A percentile compares a stretch with the other conserved stretches of the same genome.
Evolutionary conservation across 2,888 invertebrate genomes (phyloP).

Genomic region (Endotricha flammealis): DNA sequence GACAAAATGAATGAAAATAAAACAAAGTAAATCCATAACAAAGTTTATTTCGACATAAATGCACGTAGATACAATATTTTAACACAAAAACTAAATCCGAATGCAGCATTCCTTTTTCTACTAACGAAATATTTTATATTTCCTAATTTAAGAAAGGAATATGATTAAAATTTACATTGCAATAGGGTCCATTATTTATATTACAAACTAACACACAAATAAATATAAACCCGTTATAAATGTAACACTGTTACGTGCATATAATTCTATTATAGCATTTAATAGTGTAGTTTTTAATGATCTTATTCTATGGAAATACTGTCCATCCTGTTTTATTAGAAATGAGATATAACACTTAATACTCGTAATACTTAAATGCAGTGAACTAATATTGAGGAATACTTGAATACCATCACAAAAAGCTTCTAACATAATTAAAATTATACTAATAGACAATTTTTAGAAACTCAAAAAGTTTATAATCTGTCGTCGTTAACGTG

Average conservation of each 20-base stretch:
- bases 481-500: too few relatives aligned
- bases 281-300: too few relatives aligned
- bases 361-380: too few relatives aligned
- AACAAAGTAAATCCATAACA: constrained; percentile 22
- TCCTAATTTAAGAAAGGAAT: constrained; percentile 2
- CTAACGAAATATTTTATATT: neutral
- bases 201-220: constrained; percentile 1
- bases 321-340: too few relatives aligned
- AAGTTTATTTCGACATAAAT: constrained; percentile 39
- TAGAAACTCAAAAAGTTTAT: too few relatives aligned
- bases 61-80: constrained; percentile 25
- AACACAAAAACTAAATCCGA: constrained; percentile 3
- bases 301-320: too few relatives aligned
- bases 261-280: too few relatives aligned
- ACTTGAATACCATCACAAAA: too few relatives aligned
- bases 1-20: constrained; percentile 5
- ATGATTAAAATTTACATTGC: constrained; percentile 7
- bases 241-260: neutral
- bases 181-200: constrained; percentile 2
- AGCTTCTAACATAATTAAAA: too few relatives aligned
- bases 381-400: too few relatives aligned
- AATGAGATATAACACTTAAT: too few relatives aligned
- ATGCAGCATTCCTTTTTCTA: neutral
- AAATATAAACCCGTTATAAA: constrained; percentile 4
- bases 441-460: too few relatives aligned